Conservation (phyloP, 2,113 vertebrate species). For the Lamprologus lemairii region DNA sequence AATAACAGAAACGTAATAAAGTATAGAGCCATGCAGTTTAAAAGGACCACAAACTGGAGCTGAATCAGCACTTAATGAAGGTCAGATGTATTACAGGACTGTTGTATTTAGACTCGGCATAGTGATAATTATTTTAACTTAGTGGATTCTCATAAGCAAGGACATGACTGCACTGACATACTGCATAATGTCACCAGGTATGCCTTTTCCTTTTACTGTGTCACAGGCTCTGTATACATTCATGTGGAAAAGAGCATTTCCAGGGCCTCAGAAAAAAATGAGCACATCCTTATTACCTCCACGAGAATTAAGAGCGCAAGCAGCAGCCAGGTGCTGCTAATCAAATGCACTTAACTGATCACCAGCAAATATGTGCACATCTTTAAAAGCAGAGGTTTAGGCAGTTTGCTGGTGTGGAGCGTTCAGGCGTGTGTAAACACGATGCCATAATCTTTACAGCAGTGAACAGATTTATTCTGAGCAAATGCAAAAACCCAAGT, state of each 20-base stretch:
- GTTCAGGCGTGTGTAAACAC: background rate
- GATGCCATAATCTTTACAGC: background rate
- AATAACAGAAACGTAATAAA: background rate
- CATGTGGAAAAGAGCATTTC: background rate
- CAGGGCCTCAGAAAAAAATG: background rate
- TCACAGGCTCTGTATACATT: background rate
- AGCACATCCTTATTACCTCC: background rate
- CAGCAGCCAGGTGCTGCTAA: background rate
- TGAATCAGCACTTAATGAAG: background rate
- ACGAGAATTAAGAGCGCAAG: background rate
- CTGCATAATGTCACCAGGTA: background rate
- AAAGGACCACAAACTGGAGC: background rate
- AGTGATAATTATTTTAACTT: background rate
- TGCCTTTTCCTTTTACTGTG: background rate
- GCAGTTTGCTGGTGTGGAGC: background rate
- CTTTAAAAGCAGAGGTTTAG: background rate
- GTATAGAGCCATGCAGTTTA: background rate
- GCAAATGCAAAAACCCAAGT: background rate
- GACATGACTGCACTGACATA: background rate
- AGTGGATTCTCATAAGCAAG: background rate
- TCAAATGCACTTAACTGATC: background rate
- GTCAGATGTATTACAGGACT: background rate
- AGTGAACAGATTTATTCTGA: background rate
- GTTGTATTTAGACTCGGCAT: background rate
- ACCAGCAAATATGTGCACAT: background rate